Evolutionary conservation across 2,797 vertebrate species (phyloP).

Genomic region (Sebastes baramenuke): DNA sequence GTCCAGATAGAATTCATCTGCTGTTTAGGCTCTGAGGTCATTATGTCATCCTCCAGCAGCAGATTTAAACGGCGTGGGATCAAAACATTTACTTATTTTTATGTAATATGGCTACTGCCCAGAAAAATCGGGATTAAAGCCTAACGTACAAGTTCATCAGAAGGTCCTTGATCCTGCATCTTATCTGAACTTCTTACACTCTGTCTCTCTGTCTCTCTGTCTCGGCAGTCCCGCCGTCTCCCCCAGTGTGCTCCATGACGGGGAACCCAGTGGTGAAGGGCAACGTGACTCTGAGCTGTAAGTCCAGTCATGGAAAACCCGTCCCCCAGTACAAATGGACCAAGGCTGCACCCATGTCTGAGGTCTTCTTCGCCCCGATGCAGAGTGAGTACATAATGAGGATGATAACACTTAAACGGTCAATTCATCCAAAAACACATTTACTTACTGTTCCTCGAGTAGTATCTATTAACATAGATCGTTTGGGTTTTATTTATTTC

Average conservation of each 20-base stretch:
- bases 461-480: not conserved
- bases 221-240: constrained; percentile 86
- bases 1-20: constrained; percentile 47
- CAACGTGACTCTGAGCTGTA: constrained; percentile 88
- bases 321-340: constrained; percentile 88
- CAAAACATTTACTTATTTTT: constrained; percentile 26
- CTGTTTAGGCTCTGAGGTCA: constrained; percentile 35
- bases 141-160: constrained; percentile 22
- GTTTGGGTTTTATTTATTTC: not conserved
- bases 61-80: constrained; percentile 39
- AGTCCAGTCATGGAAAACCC: constrained; percentile 86
- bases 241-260: constrained; percentile 81
- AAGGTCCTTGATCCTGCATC: constrained; percentile 13
- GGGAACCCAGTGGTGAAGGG: constrained; percentile 81
- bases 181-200: not conserved
- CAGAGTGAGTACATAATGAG: constrained; percentile 78
- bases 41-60: constrained; percentile 50
- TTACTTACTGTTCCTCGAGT: not conserved
- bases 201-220: not conserved
- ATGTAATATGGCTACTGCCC: constrained; percentile 5
- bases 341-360: constrained; percentile 77
- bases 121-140: constrained; percentile 49
- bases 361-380: constrained; percentile 81
- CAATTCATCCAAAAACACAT: not conserved
- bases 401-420: not conserved